Evolutionary conservation across 2,113 vertebrate species (phyloP).

Genomic region (Aegotheles bennettii): DNA sequence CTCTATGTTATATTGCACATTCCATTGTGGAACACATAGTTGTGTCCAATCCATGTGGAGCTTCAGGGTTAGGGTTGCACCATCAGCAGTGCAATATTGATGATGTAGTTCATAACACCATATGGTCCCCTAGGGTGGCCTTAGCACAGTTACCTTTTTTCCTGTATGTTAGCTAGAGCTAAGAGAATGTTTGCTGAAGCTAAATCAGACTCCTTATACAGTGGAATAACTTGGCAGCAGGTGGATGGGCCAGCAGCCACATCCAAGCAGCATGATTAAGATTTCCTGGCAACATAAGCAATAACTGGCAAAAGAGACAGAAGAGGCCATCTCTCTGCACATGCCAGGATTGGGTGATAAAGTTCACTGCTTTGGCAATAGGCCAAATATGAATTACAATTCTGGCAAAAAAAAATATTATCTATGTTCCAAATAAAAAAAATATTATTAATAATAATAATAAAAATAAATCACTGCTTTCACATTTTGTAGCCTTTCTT

Average conservation of each 20-base stretch:
- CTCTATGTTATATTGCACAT: neutral
- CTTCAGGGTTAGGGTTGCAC: conserved; percentile 1
- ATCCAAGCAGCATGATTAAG: conserved; percentile 57
- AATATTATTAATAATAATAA: no score
- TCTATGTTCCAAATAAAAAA: neutral
- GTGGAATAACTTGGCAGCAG: conserved; percentile 27
- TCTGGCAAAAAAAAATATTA: neutral
- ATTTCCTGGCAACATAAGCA: conserved; percentile 63
- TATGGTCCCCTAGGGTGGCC: neutral
- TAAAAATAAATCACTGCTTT: neutral
- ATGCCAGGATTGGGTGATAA: conserved; percentile 16
- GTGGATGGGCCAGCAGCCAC: neutral
- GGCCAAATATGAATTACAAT: neutral
- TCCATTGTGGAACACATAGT: neutral
- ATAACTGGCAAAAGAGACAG: conserved; percentile 54
- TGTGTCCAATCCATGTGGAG: neutral
- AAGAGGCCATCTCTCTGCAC: conserved; percentile 51
- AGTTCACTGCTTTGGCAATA: conserved; percentile 17
- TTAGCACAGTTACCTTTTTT: conserved; percentile 26
- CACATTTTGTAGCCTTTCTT: neutral
- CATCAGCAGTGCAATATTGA: neutral
- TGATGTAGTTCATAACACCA: neutral
- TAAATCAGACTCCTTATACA: neutral
- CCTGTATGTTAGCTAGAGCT: neutral
- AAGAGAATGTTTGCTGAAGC: neutral